Evolutionary conservation across 2,888 invertebrate genomes (phyloP).

Genomic region (Eugnorisma glareosa): DNA sequence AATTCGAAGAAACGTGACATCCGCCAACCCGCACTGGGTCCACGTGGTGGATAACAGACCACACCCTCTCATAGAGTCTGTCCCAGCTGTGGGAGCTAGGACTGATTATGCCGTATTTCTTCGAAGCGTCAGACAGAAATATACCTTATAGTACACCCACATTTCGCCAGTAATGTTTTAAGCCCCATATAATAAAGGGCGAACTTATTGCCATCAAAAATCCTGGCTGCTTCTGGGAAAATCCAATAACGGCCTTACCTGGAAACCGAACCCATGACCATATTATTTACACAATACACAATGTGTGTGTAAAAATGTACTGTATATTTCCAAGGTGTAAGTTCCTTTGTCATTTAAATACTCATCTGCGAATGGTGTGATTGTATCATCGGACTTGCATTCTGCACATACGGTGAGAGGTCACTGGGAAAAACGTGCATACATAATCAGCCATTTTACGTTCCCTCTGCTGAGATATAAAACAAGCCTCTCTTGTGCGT

Average conservation of each 20-base stretch:
- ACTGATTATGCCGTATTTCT: background rate
- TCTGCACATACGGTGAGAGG: constrained; percentile 40
- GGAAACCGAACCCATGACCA: background rate
- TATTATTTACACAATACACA: constrained; percentile 3
- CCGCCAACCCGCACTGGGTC: background rate
- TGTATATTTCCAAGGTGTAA: constrained; percentile 18
- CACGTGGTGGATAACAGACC: background rate
- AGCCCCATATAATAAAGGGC: background rate
- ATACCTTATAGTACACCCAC: background rate
- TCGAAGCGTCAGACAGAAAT: too few relatives aligned
- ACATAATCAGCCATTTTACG: background rate
- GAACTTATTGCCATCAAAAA: background rate
- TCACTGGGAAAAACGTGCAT: constrained; percentile 9
- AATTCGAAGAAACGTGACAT: background rate
- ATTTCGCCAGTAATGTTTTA: background rate
- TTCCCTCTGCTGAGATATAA: background rate
- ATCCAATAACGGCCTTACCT: background rate
- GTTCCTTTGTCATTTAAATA: constrained; percentile 51
- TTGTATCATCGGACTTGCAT: constrained; percentile 20
- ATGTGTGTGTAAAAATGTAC: background rate
- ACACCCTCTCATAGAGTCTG: background rate
- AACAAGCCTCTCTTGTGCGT: background rate
- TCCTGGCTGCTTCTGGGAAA: background rate
- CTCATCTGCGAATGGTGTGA: constrained; percentile 30
- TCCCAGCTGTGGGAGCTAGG: background rate